A percentile compares a stretch with the other conserved stretches of the same genome.
Evolutionary conservation across 2,888 invertebrate genomes (phyloP).

Genomic region (Epicampocera succincta): DNA sequence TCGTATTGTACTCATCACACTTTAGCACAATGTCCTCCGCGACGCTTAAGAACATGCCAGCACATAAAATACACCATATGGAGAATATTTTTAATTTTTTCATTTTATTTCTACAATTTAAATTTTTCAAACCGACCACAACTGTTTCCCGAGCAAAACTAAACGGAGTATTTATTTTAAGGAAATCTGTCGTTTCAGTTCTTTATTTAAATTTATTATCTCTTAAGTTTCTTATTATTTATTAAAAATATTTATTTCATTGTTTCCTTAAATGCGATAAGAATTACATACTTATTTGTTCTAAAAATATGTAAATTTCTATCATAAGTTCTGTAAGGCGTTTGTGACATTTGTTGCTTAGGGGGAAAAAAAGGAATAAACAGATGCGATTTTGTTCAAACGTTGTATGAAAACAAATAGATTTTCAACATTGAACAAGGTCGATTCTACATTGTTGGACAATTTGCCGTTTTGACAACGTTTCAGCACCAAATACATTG

Average conservation of each 20-base stretch:
- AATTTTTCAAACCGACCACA: not conserved
- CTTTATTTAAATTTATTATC: conserved; percentile 44
- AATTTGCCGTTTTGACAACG: too few species aligned
- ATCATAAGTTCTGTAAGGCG: not conserved
- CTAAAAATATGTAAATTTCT: not conserved
- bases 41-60: conserved; percentile 10
- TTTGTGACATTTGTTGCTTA: conserved; percentile 1
- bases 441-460: too few species aligned
- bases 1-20: conserved; percentile 80
- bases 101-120: conserved; percentile 20
- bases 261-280: conserved; percentile 34
- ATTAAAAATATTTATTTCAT: conserved; percentile 1
- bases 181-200: conserved; percentile 47
- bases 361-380: not conserved
- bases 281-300: conserved; percentile 17
- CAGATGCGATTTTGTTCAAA: not conserved
- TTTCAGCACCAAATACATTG: too few species aligned
- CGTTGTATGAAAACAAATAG: too few species aligned
- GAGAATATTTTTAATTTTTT: conserved; percentile 28
- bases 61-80: not conserved
- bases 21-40: conserved; percentile 78
- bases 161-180: conserved; percentile 31
- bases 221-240: conserved; percentile 40
- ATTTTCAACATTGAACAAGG: too few species aligned
- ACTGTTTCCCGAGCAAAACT: conserved; percentile 46